A percentile compares a stretch with the other conserved stretches of the same genome.
Evolutionary conservation across 2,888 invertebrate genomes (phyloP).

Genomic region (Listrodromus nycthemerus): DNA sequence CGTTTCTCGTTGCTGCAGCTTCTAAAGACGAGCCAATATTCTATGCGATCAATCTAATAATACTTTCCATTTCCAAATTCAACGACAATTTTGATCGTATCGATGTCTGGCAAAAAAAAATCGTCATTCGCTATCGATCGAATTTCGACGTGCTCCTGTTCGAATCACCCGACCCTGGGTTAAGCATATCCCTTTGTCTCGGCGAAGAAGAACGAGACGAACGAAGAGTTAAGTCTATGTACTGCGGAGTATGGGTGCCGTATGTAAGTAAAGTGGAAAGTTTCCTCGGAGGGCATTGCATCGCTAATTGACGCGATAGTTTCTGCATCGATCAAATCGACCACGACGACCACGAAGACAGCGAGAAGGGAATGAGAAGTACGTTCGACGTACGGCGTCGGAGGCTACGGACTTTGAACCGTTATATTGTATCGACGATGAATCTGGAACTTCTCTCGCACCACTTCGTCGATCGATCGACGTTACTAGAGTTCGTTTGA

Average conservation of each 20-base stretch:
- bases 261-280: slow-evolving; percentile 74
- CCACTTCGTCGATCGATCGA: slow-evolving; percentile 45
- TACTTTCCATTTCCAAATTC: not conserved
- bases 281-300: slow-evolving; percentile 77
- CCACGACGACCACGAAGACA: slow-evolving; percentile 42
- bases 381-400: slow-evolving; percentile 40
- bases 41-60: not conserved
- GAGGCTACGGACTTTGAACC: slow-evolving; percentile 63
- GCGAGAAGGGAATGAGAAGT: slow-evolving; percentile 26
- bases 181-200: slow-evolving; percentile 34
- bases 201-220: slow-evolving; percentile 20
- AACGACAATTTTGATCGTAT: not conserved
- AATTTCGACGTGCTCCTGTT: not conserved
- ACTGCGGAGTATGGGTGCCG: not conserved
- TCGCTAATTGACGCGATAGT: slow-evolving; percentile 77
- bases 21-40: not conserved
- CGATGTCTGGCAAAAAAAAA: not conserved
- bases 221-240: slow-evolving; percentile 20
- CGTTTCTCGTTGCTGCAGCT: not conserved
- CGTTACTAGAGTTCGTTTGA: slow-evolving; percentile 9
- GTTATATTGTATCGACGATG: slow-evolving; percentile 50
- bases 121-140: not conserved
- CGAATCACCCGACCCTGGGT: slow-evolving; percentile 1
- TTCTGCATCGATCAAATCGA: slow-evolving; percentile 76
- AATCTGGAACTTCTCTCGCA: slow-evolving; percentile 44